Evolutionary conservation across 2,888 invertebrate genomes (phyloP), one percentile per base, ranked within the genome.

Genomic region (Aquatica leii): DNA sequence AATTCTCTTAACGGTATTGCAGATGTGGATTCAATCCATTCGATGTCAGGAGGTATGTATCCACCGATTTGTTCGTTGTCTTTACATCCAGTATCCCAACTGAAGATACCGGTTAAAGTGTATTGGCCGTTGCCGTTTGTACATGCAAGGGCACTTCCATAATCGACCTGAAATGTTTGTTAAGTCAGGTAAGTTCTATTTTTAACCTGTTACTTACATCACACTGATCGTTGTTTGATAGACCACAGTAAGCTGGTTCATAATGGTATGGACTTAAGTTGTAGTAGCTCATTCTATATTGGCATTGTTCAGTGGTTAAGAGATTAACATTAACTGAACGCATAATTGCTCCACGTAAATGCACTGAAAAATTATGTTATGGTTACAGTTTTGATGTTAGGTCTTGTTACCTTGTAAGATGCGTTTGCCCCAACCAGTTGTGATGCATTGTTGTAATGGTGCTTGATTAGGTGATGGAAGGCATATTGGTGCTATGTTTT

Each of bases 401-500:
- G 4, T 31, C 31, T 14, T 2, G 12, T 6, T 82, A 94, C 93
- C 86, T 86, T 90, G 88, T 52, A 94, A 78, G 3, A 91, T 89
- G 68, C 86, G 85, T 78, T 93, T 92, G 70, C 93, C 93, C 93
- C 93, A 94, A 51, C 94, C 94, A 54, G 93, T 92, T 0, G 90
- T 88, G 4, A 92, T 86, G 69, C 94, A 94, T 53, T 87, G 87
- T 65, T 74, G 73, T 62, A 87, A 87, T 61, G 85, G 85, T 0
- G 87, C 86, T 65, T 89, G 87, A 53, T 86, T 74, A 0, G 83
- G 83, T 3, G 82, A 77, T 0, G 87, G 87, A 46, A 93, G 81
- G 74, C 94, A 94, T 41, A 94, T 88, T 0, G 90, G 88, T 71
- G 88, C 89, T 53, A 94, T 87, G 71, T 93, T 92, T 66, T 87